A percentile compares a stretch with the other conserved stretches of the same genome.
phyloP scores from a whole-genome alignment of 2,888 invertebrate genomes.

The Pantelozetes paolii region DNA sequence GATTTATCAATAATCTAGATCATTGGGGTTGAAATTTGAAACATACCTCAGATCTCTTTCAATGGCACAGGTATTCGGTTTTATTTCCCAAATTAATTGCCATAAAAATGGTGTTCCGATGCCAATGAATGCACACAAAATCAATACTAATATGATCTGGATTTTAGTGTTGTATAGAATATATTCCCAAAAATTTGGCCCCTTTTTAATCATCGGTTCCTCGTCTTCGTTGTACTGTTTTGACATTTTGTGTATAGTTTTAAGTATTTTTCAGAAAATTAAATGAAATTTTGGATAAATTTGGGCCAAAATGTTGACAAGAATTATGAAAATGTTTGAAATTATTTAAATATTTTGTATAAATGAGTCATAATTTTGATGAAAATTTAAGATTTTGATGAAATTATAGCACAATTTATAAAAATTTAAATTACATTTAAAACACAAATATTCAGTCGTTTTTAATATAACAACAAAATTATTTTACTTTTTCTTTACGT shows the following conservation, averaged over 20 bases:
- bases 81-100: conserved; percentile 14
- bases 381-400: no score
- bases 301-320: no score
- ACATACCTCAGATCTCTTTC: conserved; percentile 37
- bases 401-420: no score
- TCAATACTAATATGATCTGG: conserved; percentile 21
- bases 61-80: not conserved
- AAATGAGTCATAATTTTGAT: no score
- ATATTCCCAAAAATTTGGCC: not conserved
- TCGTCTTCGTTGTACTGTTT: not conserved
- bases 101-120: conserved; percentile 38
- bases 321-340: no score
- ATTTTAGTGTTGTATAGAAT: not conserved
- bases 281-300: not conserved
- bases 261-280: not conserved
- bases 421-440: no score
- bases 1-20: no score
- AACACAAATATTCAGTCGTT: no score
- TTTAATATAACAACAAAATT: no score
- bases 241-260: not conserved
- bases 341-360: no score
- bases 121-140: conserved; percentile 36
- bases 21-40: no score
- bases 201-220: not conserved
- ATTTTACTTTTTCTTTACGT: no score